Evolutionary conservation across 2,797 vertebrate genomes (phyloP).

Genomic region (Anguilla anguilla): DNA sequence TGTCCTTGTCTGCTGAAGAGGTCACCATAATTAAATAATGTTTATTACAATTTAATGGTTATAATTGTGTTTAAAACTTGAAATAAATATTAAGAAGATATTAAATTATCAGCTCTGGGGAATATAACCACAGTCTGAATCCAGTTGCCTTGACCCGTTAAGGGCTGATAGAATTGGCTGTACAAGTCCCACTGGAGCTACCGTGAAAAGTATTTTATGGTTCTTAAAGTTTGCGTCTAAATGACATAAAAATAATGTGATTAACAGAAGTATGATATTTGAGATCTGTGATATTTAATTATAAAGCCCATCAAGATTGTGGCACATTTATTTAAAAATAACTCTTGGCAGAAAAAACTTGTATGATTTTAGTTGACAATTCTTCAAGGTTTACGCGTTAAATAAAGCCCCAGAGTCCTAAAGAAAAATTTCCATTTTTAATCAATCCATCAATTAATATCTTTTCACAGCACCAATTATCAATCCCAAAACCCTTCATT

Average conservation of each 20-base stretch:
- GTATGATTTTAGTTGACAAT: slow-evolving; percentile 15
- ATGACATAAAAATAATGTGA: slow-evolving; percentile 12
- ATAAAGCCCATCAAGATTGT: background rate
- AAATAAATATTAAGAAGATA: no score
- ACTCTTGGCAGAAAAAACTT: slow-evolving; percentile 21
- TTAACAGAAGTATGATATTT: slow-evolving; percentile 3
- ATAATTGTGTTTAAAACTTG: no score
- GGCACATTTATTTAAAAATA: slow-evolving; percentile 20
- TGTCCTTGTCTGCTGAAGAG: no score
- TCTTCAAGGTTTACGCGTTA: slow-evolving; percentile 21
- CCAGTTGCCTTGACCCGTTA: background rate
- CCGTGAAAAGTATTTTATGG: slow-evolving; percentile 1
- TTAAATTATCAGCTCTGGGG: no score
- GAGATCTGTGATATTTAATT: background rate
- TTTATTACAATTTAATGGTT: no score
- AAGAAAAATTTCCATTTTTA: slow-evolving; percentile 25
- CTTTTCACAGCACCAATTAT: slow-evolving; percentile 10
- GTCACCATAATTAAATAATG: no score
- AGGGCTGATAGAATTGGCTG: background rate
- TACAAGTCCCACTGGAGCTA: slow-evolving; percentile 18
- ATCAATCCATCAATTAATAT: slow-evolving; percentile 22
- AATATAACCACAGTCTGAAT: no score
- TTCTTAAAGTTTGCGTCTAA: slow-evolving; percentile 15
- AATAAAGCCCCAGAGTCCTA: slow-evolving; percentile 26
- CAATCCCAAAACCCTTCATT: slow-evolving; percentile 5